These are phyloP conservation scores for Acestrorhynchus altus DNA, from an alignment of 2,797 vertebrate genomes.

Conservation along the genomic window DNA sequence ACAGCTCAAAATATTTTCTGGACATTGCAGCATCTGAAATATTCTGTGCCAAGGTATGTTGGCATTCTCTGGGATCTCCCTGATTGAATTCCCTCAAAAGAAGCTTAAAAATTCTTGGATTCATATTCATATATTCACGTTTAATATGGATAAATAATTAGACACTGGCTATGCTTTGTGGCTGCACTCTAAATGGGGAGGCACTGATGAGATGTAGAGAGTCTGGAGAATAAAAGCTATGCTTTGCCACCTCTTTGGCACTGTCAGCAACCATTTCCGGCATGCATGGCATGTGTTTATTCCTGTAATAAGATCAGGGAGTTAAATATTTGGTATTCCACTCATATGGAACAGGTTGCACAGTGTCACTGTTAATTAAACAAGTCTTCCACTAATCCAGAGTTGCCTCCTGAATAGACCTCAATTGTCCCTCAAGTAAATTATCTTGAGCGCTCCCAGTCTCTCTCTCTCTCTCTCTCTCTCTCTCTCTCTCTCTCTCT, in stretches of 20 bases:
- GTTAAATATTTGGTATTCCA: conserved; percentile 85
- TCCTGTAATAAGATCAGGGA: conserved; percentile 83
- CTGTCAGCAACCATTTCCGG: conserved; percentile 53
- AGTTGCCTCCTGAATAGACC: conserved; percentile 84
- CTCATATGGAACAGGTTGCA: conserved; percentile 80
- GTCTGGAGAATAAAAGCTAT: conserved; percentile 47
- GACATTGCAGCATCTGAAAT: conserved; percentile 15
- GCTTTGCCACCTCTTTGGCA: conserved; percentile 55
- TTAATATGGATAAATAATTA: conserved; percentile 57
- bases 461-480: conserved; percentile 25
- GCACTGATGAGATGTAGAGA: conserved; percentile 45
- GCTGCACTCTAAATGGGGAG: conserved; percentile 47
- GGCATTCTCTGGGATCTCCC: conserved; percentile 16
- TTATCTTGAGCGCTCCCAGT: conserved; percentile 81
- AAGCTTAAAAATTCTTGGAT: conserved; percentile 21
- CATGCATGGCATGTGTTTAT: conserved; percentile 80
- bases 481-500: not conserved
- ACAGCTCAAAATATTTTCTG: conserved; percentile 3
- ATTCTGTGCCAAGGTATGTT: conserved; percentile 30
- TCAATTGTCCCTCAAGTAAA: conserved; percentile 80
- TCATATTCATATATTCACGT: conserved; percentile 45
- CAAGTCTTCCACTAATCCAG: conserved; percentile 82
- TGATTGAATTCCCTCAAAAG: conserved; percentile 19
- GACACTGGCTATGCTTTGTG: conserved; percentile 50
- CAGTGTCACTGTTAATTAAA: conserved; percentile 90